These are phyloP conservation scores for Subacronicta megacephala DNA, from an alignment of 2,888 invertebrate genomes.

Conservation along the genomic window DNA sequence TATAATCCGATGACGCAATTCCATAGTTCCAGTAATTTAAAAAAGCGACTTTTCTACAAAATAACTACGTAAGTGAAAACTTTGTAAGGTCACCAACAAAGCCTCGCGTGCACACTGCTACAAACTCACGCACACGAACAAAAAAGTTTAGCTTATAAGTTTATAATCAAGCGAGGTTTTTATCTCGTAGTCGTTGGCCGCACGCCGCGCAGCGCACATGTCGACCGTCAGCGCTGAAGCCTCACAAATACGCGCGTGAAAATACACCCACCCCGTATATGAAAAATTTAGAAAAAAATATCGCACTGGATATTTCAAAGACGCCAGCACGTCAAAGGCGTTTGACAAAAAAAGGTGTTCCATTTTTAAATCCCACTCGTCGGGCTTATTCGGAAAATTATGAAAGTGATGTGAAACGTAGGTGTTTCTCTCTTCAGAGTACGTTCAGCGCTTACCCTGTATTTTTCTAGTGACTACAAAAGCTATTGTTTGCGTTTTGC, in stretches of 20 bases:
- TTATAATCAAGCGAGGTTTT: slow-evolving; percentile 89
- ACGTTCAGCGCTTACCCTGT: slow-evolving; percentile 75
- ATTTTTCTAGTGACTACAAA: slow-evolving; percentile 83
- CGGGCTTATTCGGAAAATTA: slow-evolving; percentile 81
- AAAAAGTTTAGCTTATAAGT: slow-evolving; percentile 89
- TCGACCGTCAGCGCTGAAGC: slow-evolving; percentile 73
- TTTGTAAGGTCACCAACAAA: slow-evolving; percentile 84
- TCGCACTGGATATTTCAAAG: slow-evolving; percentile 66
- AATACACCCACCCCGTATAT: slow-evolving; percentile 71
- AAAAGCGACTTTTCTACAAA: slow-evolving; percentile 47
- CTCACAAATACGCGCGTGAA: slow-evolving; percentile 79
- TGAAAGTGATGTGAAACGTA: slow-evolving; percentile 86
- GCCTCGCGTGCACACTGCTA: slow-evolving; percentile 79
- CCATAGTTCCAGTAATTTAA: slow-evolving; percentile 21
- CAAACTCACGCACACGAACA: slow-evolving; percentile 82
- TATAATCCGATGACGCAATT: slow-evolving; percentile 16
- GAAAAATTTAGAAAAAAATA: slow-evolving; percentile 73
- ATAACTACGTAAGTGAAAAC: slow-evolving; percentile 77
- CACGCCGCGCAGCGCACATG: slow-evolving; percentile 85
- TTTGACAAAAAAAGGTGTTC: slow-evolving; percentile 76
- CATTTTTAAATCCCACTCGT: slow-evolving; percentile 72
- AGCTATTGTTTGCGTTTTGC: slow-evolving; percentile 83
- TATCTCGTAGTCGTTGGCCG: slow-evolving; percentile 88
- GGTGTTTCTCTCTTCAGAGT: slow-evolving; percentile 78
- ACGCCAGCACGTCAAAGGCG: slow-evolving; percentile 71